Evolutionary conservation across 1,140 invertebrate genomes (phyloP).

Genomic region (Heliconius nattereri): DNA sequence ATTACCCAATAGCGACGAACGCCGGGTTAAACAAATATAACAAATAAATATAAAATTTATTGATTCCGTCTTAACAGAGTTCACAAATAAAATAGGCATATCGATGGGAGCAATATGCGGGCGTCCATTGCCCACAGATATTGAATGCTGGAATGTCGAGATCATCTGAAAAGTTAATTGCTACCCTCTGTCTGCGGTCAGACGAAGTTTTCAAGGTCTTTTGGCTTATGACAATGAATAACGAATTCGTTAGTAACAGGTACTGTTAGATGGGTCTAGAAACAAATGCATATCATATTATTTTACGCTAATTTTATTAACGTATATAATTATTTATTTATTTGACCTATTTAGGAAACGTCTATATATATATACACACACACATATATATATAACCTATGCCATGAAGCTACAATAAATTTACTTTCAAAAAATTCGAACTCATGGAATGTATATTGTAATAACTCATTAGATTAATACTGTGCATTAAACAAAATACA

Average conservation of each 20-base stretch:
- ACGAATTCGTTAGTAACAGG: slow-evolving; percentile 3
- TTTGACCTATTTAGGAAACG: too few relatives aligned
- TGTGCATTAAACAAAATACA: slow-evolving; percentile 8
- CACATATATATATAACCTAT: too few relatives aligned
- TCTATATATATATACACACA: too few relatives aligned
- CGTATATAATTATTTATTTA: too few relatives aligned
- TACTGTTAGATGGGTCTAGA: neutral
- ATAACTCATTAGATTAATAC: neutral
- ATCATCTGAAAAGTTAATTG: slow-evolving; percentile 21
- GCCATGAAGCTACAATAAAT: neutral
- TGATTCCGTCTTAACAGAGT: neutral
- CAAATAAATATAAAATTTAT: neutral
- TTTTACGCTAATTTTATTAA: neutral
- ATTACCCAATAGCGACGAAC: too few relatives aligned
- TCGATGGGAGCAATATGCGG: slow-evolving; percentile 1
- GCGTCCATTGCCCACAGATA: slow-evolving; percentile 2
- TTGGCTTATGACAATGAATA: slow-evolving; percentile 16
- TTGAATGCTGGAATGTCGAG: slow-evolving; percentile 5
- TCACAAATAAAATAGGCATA: neutral
- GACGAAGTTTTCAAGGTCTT: slow-evolving; percentile 9
- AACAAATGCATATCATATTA: neutral
- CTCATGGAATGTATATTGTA: neutral
- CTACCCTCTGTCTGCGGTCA: slow-evolving; percentile 9
- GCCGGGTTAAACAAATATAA: too few relatives aligned
- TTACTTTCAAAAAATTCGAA: neutral